Evolutionary conservation across 1,140 invertebrate species (phyloP).

Genomic region (Psilanteris sp.): DNA sequence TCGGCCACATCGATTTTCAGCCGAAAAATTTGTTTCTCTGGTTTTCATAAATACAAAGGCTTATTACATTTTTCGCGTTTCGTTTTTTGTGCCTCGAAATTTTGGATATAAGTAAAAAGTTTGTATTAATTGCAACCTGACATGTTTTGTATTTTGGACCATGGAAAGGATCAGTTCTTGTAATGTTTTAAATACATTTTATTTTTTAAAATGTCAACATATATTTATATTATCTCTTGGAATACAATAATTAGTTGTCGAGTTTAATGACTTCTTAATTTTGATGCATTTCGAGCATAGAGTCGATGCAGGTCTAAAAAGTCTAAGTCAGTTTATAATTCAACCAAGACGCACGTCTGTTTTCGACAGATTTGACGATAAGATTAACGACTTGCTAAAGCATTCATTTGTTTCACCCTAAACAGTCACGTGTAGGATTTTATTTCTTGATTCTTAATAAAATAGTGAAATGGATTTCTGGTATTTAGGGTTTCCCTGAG

Average conservation of each 20-base stretch:
- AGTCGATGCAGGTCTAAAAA: conserved; percentile 11
- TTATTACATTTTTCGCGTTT: too few species aligned
- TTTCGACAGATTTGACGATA: conserved; percentile 40
- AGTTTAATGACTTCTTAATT: conserved; percentile 30
- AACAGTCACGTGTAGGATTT: conserved; percentile 24
- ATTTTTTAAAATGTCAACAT: too few species aligned
- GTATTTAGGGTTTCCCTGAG: too few species aligned
- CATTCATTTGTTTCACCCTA: conserved; percentile 35
- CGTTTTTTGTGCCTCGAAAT: too few species aligned
- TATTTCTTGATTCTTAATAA: too few species aligned
- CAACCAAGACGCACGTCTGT: conserved; percentile 34
- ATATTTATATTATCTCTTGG: too few species aligned
- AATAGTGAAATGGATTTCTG: too few species aligned
- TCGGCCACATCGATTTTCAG: conserved; percentile 69
- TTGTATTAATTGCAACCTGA: too few species aligned
- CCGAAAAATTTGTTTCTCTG: conserved; percentile 72
- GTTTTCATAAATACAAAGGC: conserved; percentile 73
- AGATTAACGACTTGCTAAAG: conserved; percentile 35
- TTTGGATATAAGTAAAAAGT: conserved; percentile 16
- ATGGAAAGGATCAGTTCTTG: too few species aligned
- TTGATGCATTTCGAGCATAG: conserved; percentile 1
- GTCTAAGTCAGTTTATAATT: conserved; percentile 2
- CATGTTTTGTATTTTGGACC: too few species aligned
- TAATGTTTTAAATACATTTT: too few species aligned
- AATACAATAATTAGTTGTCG: too few species aligned